These are phyloP conservation scores for Chesias legatella DNA, from an alignment of 2,888 invertebrate species.

Conservation along the genomic window DNA sequence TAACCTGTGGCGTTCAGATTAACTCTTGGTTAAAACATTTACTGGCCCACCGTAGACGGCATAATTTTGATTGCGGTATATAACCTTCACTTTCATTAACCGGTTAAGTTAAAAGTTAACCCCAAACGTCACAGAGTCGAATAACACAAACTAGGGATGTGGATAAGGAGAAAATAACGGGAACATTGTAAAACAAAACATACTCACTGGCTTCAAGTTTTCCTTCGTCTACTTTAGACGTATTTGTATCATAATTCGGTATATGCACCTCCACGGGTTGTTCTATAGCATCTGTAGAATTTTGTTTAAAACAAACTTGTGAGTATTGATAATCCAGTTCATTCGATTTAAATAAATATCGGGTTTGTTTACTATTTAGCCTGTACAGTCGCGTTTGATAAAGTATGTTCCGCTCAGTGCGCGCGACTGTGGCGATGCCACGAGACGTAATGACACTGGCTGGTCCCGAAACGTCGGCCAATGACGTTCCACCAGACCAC, in stretches of 20 bases:
- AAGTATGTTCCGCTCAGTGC: conserved; percentile 31
- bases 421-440: conserved; percentile 47
- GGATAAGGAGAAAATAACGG: conserved; percentile 44
- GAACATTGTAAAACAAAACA: conserved; percentile 52
- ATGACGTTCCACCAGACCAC: conserved; percentile 44
- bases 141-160: conserved; percentile 37
- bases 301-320: conserved; percentile 63
- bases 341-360: conserved; percentile 27
- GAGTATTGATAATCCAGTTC: conserved; percentile 29
- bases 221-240: conserved; percentile 64
- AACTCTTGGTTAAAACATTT: conserved; percentile 7
- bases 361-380: conserved; percentile 33
- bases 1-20: conserved; percentile 43
- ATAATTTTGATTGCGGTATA: conserved; percentile 17
- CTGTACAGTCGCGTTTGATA: conserved; percentile 31
- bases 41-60: conserved; percentile 20
- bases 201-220: conserved; percentile 74
- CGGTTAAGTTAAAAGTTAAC: conserved; percentile 31
- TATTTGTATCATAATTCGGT: conserved; percentile 62
- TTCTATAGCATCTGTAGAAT: conserved; percentile 73
- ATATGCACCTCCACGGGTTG: conserved; percentile 73
- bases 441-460: conserved; percentile 51
- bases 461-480: conserved; percentile 39
- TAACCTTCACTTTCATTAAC: conserved; percentile 51
- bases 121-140: conserved; percentile 54